Base-by-base conservation (phyloP, 2,888 invertebrate species). In the Slavum lentiscoides region DNA sequence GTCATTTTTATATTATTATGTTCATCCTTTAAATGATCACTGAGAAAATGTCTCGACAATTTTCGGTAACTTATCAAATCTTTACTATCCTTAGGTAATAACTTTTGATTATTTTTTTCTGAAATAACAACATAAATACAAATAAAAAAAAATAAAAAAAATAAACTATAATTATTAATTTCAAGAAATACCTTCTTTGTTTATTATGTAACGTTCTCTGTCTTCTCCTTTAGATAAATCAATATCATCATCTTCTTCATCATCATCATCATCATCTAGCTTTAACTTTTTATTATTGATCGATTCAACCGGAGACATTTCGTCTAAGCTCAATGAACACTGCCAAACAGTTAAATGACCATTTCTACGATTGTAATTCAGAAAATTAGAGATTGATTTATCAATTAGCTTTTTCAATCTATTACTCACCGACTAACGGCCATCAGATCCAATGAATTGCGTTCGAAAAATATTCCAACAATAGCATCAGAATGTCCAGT, bases 321-420 rank as follows among this genome's bases (percentile, higher is more conserved):
- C 87, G 76, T 92, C 93, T 73, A 91, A 91, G 82, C 92, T 91
- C 74, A 94, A 87, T 84, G 90, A 92, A 84, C 95, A 93, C 85
- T 95, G 93, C 97, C 97, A 98, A 66, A 95, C 86, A 85, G 91
- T 92, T 7, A 95, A 87, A 84, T 93, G 93, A 0, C 96, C 96
- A 87, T 96, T 95, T 84, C 92, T 90, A 85, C 84, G 62, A 30
- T 75, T 9, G 2, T 7, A 23, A 68, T 74, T 64, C 3, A 58
- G 17, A 49, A 1, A 39, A 75, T 62, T 19, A 30, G n/a, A 59
- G 19, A 15, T 43, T 43, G 43, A 19, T 39, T 37, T 15, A 68
- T 19, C 13, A 17, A 43, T 21, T n/a, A 49, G 3, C 49, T 13
- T 2, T 30, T 55, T 74, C n/a, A 49, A 62, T 30, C 15, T 19